Base-by-base conservation (phyloP, 2,797 vertebrate genomes). In the Mastacembelus armatus region DNA sequence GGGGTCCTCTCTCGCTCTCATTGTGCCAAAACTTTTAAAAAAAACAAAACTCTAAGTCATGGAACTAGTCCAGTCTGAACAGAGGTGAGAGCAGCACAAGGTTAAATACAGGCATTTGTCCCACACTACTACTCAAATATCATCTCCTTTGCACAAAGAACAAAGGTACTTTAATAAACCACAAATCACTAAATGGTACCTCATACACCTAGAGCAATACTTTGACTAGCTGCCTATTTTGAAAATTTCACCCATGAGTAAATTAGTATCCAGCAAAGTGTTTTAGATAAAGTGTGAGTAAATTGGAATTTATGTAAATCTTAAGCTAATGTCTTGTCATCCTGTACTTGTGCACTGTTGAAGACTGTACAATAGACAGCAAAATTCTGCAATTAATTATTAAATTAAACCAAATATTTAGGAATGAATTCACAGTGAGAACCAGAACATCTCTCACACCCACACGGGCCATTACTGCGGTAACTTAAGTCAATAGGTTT, bases 211-310 rank as follows among this genome's bases (percentile, higher is more conserved):
- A 42, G 3, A 64, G 27, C 19, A 36, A 60, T 5, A 14, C 21
- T 7, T 19, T 48, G 24, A 33, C 26, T 30, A 32, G 33, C 19
- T 49, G 52, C 15, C 19, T 40, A 5, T 12, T 21, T 10, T 47
- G 3, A 27, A 16, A 27, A 32, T 16, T 48, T 30, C 15, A 49
- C 40, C n/a, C 9, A 19, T 40, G 18, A 40, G 40, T 40, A 10
- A 40, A 21, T 44, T 16, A 71, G 64, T 21, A 42, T 42, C 14
- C 11, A 57, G 36, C n/a, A 14, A 24, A 40, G 43, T 5, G 10
- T 24, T 52, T 57, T 6, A 22, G 12, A 64, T 29, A 22, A 21
- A 40, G 26, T 14, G 2, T 35, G 16, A 39, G 21, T 35, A 22
- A 47, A 54, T 22, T 11, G 0, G 21, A 56, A 21, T 29, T 7